Evolutionary conservation across 2,797 vertebrate genomes (phyloP), one percentile per base, ranked within the genome.

Genomic region (Epinephelus malabaricus): DNA sequence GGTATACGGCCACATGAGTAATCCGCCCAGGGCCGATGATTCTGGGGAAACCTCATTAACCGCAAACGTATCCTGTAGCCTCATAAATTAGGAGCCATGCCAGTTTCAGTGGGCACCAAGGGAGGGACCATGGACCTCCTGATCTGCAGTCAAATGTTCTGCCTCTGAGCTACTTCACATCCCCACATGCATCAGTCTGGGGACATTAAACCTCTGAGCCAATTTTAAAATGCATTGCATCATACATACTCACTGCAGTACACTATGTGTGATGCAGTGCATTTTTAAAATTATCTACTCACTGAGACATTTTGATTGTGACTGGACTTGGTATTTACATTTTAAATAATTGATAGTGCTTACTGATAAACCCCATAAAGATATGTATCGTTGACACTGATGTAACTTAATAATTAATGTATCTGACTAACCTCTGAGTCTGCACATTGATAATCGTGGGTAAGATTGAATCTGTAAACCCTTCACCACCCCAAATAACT

Each of bases 131-230:
- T 72, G 60, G 74, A 83, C 84, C 81, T 83, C 63, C 80, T 86
- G 82, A 86, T 91, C 82, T 86, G 76, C 81, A 84, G 83, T 92
- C 78, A 79, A 76, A 81, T 74, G 74, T 63, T 84, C 77, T 82
- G 81, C 79, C 81, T 84, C 75, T 72, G 84, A 89, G 82, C 82
- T 82, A 3, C 53, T 71, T 43, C 25, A 51, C 53, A 56, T 17
- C 51, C 62, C 40, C 27, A 7, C 25, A 46, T 21, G 17, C 34
- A 34, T 50, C 55, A 47, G 30, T 21, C 55, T 14, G 38, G 53
- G 17, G 53, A 56, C 62, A 17, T 14, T 54, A 46, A 82, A 67
- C 43, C 46, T 25, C 18, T 9, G 6, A 72, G 53, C 43, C 54
- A 47, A 51, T 71, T 76, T 65, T 15, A 27, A 53, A 76, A 53